Conservation (phyloP, 1,140 invertebrate species). For the Aricia agestis region DNA sequence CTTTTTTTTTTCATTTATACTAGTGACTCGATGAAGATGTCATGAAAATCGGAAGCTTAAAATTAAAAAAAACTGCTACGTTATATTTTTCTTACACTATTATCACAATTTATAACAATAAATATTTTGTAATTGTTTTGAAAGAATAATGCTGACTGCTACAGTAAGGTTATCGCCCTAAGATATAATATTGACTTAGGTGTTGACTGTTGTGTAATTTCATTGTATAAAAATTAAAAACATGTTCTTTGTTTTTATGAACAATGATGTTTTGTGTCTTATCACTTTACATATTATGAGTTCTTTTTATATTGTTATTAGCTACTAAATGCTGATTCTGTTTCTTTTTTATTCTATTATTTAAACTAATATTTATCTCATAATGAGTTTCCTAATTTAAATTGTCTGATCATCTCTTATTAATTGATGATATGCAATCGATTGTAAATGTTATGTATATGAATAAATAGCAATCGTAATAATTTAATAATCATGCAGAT, state of each 20-base stretch:
- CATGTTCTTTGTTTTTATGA: not conserved
- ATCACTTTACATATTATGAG: not conserved
- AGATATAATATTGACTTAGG: not conserved
- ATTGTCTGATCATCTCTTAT: no score
- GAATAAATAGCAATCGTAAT: no score
- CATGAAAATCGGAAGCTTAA: no score
- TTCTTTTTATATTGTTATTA: not conserved
- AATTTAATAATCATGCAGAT: no score
- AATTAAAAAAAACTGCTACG: no score
- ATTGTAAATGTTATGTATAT: no score
- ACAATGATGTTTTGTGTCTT: not conserved
- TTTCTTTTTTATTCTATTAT: not conserved
- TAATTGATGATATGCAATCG: no score
- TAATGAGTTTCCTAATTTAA: no score
- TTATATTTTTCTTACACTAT: no score
- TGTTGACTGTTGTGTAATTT: not conserved
- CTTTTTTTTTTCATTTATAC: no score
- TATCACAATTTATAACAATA: no score
- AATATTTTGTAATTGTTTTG: not conserved
- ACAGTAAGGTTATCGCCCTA: not conserved
- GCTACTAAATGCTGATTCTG: not conserved
- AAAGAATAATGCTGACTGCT: not conserved
- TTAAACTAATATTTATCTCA: not conserved
- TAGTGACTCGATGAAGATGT: no score
- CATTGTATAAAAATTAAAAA: not conserved